Evolutionary conservation across 1,140 invertebrate species (phyloP), one percentile per base, ranked within the genome.

Genomic region (Bombus balteatus): DNA sequence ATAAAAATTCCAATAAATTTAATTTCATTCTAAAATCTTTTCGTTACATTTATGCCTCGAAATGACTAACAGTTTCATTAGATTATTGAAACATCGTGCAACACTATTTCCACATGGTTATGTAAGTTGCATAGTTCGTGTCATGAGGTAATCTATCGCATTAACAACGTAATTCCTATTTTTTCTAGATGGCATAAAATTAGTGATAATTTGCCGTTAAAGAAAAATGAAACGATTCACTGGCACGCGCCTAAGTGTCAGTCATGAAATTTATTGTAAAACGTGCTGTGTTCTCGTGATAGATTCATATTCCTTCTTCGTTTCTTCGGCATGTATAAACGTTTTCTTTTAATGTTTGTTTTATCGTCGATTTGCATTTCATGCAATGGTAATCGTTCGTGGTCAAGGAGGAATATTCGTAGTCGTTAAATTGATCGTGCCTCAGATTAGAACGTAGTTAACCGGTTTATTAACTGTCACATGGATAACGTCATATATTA

Each of bases 201-300:
- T 22, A n/a, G 22, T 12, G 65, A 85, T 81, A 88, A 76, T 78
- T 82, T 12, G 10, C 22, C 0, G 5, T 3, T 2, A 68, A 72
- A 43, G 22, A 73, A 37, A 66, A 86, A 65, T 59, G 1, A 13
- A 37, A 47, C 22, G 32, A 71, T 37, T 47, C 43, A 37, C 22
- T 41, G 79, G 74, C 75, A 83, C 85, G 87, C 79, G 75, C 59
- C 75, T 41, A 43, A 43, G 3, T 0, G 1, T n/a, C 4, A 18
- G 34, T 39, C 72, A 25, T 43, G 59, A 85, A 74, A 68, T 88
- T 41, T 75, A 37, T 8, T 28, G 10, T 15, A 47, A 13, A 13
- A n/a, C 3, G 41, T 59, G 34, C 13, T 13, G 34, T 28, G 13
- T 37, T 43, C 37, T 43, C 66, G 13, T 3, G 12, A 83, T 59